Evolutionary conservation across 2,113 vertebrate genomes (phyloP), one percentile per base, ranked within the genome.

Genomic region (Macquaria ambigua): DNA sequence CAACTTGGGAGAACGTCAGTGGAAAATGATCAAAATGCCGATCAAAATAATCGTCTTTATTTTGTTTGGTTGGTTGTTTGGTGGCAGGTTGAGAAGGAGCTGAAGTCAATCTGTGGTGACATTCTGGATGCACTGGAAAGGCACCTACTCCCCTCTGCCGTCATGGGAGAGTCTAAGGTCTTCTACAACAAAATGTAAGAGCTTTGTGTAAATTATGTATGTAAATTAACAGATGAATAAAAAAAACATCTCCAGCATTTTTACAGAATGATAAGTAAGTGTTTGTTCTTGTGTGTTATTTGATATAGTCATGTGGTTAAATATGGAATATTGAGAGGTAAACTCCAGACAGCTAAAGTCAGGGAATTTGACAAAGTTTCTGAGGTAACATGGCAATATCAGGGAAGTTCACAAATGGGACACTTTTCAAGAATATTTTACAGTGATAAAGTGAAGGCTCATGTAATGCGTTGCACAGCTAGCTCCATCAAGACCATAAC

Each of bases 171-270:
- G 96, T 99, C 98, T 68, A 99, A 98, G 96, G 98, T 99, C 97
- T 99, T 99, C 97, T 99, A 99, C 97, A 98, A 99, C 96, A 99
- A 99, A 99, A 99, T 99, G 98, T 99, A 96, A 92, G 97, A 94
- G 55, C 46, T 28, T 76, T 82, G 72, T 34, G 12, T 14, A 2
- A 31, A 31, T 31, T 61, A 28, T 84, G 21, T 77, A 46, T 82
- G 11, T 4, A 31, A 66, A 34, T 41, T 1, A 39, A 69, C 2
- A 21, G 53, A 53, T 55, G 1, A 73, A 41, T 58, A 67, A 70
- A 48, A 23, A 0, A 71, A 59, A 12, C 11, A 16, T 59, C 31
- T 66, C 11, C 14, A 7, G 43, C 46, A 4, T 34, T 56, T 59
- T 20, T 10, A 61, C 52, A 61, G n/a, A 67, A 50, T 23, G 15